Conservation (phyloP, 2,113 vertebrate species). For the Labeo catla region DNA sequence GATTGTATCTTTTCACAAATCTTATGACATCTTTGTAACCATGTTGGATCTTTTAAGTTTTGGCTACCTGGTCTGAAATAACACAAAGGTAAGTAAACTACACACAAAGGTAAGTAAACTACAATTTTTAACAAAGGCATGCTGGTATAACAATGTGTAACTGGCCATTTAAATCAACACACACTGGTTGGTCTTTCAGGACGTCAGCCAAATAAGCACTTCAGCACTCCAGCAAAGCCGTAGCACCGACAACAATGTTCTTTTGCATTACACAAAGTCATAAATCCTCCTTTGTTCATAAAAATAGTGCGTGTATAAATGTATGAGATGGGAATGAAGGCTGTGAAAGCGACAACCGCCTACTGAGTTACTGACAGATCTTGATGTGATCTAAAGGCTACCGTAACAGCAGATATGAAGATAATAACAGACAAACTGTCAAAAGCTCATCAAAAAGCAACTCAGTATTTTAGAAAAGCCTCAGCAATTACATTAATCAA, state of each 20-base stretch:
- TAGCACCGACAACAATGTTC: neutral
- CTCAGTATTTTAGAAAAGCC: neutral
- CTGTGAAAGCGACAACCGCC: neutral
- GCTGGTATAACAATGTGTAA: neutral
- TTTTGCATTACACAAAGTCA: neutral
- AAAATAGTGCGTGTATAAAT: neutral
- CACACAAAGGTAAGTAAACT: neutral
- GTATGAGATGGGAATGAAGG: neutral
- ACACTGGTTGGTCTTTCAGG: neutral
- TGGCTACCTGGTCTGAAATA: neutral
- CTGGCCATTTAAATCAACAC: neutral
- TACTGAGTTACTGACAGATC: neutral
- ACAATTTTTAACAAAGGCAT: neutral
- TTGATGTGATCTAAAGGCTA: neutral
- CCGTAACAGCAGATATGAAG: neutral
- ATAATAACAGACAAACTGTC: neutral
- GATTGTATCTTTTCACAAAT: neutral
- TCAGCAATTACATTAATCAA: neutral
- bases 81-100: neutral
- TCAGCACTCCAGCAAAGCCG: neutral
- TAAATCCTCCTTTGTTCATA: neutral
- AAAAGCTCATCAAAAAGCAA: conserved; percentile 1
- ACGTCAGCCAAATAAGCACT: neutral
- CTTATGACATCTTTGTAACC: too few species aligned
- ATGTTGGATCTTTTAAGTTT: neutral